phyloP scores from a whole-genome alignment of 2,888 invertebrate species.

The Branchipolynoe longqiensis region DNA sequence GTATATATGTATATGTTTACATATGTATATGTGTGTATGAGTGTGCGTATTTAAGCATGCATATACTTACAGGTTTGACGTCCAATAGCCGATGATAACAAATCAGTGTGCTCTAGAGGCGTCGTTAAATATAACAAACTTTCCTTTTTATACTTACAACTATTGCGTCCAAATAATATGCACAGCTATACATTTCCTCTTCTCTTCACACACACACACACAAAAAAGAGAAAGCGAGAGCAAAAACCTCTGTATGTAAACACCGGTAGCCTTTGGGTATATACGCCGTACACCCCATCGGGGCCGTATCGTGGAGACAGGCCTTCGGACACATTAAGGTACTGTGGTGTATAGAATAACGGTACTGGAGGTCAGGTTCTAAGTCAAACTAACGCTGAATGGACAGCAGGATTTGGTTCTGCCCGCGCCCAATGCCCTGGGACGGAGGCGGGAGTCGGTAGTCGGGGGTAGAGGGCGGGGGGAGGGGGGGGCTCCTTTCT shows the following conservation, averaged over 20 bases:
- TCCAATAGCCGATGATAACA: too few relatives aligned
- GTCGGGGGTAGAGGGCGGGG: too few relatives aligned
- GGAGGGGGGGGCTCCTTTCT: not conserved
- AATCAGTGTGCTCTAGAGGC: too few relatives aligned
- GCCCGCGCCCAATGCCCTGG: not conserved
- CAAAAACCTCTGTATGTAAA: too few relatives aligned
- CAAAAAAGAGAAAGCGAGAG: too few relatives aligned
- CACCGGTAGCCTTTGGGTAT: too few relatives aligned
- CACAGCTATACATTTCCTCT: not conserved
- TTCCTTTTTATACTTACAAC: too few relatives aligned
- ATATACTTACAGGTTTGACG: slow-evolving; percentile 22
- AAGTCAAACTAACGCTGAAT: slow-evolving; percentile 30
- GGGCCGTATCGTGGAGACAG: not conserved
- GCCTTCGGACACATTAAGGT: slow-evolving; percentile 16
- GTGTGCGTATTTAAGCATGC: not conserved
- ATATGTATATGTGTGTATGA: not conserved
- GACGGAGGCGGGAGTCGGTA: too few relatives aligned
- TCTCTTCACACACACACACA: not conserved
- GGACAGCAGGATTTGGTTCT: slow-evolving; percentile 8
- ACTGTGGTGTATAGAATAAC: not conserved
- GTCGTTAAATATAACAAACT: too few relatives aligned
- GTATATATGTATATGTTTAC: not conserved
- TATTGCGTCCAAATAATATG: not conserved
- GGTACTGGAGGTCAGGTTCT: not conserved
- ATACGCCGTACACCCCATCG: not conserved